Evolutionary conservation across 2,113 vertebrate genomes (phyloP).

Genomic region (Solea senegalensis): DNA sequence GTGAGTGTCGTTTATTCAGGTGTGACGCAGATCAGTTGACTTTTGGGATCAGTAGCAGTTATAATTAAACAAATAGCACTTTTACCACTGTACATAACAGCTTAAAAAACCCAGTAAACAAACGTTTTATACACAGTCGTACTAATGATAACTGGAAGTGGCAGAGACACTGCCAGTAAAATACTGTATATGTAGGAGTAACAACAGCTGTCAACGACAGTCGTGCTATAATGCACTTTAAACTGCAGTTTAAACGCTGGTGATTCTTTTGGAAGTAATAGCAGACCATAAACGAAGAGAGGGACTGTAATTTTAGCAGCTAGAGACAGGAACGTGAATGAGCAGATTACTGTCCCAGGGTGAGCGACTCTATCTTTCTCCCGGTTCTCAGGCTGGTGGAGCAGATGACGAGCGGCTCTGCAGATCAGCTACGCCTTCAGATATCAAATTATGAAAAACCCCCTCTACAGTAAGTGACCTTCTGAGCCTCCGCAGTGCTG

Average conservation of each 20-base stretch:
- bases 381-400: conserved; percentile 31
- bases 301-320: conserved; percentile 35
- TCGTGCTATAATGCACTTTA: conserved; percentile 12
- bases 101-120: background rate
- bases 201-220: background rate
- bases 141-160: background rate
- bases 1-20: too few species aligned
- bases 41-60: too few species aligned
- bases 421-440: conserved; percentile 54
- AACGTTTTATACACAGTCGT: background rate
- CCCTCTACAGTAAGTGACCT: conserved; percentile 50
- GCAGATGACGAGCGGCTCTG: conserved; percentile 38
- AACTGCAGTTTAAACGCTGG: background rate
- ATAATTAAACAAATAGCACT: too few species aligned
- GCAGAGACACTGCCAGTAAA: background rate
- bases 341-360: conserved; percentile 46
- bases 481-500: conserved; percentile 30
- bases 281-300: conserved; percentile 5
- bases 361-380: conserved; percentile 24
- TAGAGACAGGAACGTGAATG: conserved; percentile 47
- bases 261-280: conserved; percentile 1
- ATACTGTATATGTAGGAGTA: background rate
- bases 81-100: background rate
- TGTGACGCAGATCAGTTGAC: too few species aligned
- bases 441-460: conserved; percentile 62